A percentile compares a stretch with the other conserved stretches of the same genome.
Conservation (phyloP, 92 coral and sea anemone species). For the Zoanthus gigantus region DNA sequence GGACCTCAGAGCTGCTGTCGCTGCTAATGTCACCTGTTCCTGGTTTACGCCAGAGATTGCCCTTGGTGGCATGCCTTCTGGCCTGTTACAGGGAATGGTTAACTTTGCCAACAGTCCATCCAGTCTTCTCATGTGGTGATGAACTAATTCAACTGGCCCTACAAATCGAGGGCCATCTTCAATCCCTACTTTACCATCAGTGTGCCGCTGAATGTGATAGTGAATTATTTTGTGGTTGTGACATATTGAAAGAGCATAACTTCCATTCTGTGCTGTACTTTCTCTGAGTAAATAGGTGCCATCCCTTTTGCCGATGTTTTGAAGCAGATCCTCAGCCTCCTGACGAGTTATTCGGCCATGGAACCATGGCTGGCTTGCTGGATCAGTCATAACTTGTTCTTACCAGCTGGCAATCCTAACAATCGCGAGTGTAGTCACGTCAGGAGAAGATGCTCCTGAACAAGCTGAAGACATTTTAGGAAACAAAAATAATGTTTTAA, state of each 20-base stretch:
- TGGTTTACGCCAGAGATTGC: conserved; percentile 83
- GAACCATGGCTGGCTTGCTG: conserved; percentile 73
- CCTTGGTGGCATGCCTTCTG: conserved; percentile 78
- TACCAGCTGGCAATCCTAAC: neutral
- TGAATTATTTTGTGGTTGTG: conserved; percentile 84
- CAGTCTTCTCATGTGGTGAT: conserved; percentile 72
- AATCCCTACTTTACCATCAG: conserved; percentile 90
- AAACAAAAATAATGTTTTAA: neutral
- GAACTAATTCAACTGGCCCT: conserved; percentile 92
- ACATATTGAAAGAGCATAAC: conserved; percentile 97
- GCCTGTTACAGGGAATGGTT: conserved; percentile 80
- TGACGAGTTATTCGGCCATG: conserved; percentile 94
- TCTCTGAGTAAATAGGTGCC: conserved; percentile 90
- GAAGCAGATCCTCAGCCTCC: conserved; percentile 90
- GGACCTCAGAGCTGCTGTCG: conserved; percentile 79
- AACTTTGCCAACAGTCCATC: conserved; percentile 89
- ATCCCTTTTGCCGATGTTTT: conserved; percentile 70
- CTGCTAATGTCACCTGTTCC: conserved; percentile 85
- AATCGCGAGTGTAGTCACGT: neutral
- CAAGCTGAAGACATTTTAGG: neutral
- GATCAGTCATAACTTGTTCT: conserved; percentile 38
- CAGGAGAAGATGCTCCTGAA: neutral
- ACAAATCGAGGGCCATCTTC: conserved; percentile 92
- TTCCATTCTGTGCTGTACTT: conserved; percentile 88
- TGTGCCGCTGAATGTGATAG: conserved; percentile 92